Conservation (phyloP, 1,140 invertebrate species). For the Mizuhopecten yessoensis region DNA sequence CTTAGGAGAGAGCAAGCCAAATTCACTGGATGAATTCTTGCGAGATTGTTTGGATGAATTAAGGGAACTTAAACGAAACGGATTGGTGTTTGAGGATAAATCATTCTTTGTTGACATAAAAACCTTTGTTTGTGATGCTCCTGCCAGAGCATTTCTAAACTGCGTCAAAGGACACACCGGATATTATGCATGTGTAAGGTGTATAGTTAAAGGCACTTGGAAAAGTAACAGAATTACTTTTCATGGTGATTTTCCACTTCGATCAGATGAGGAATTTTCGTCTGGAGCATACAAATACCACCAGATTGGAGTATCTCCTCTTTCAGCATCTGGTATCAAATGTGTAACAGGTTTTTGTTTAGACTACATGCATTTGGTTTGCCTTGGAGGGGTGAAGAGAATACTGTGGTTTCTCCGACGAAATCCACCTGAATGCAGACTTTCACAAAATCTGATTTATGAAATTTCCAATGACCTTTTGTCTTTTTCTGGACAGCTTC, state of each 20-base stretch:
- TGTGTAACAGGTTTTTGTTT: conserved; percentile 78
- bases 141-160: conserved; percentile 80
- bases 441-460: not conserved
- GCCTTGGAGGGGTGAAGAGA: conserved; percentile 81
- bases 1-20: conserved; percentile 77
- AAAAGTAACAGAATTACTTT: conserved; percentile 64
- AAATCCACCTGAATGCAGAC: conserved; percentile 52
- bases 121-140: conserved; percentile 80
- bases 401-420: conserved; percentile 73
- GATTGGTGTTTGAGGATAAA: conserved; percentile 66
- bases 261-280: conserved; percentile 41
- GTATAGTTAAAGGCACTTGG: conserved; percentile 59
- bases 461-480: not conserved
- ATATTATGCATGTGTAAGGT: conserved; percentile 66
- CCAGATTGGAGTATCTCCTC: conserved; percentile 76
- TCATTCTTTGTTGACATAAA: conserved; percentile 59
- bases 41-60: conserved; percentile 72
- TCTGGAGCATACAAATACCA: conserved; percentile 76
- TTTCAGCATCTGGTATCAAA: conserved; percentile 69
- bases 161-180: conserved; percentile 75
- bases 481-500: conserved; percentile 46
- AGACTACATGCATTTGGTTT: conserved; percentile 83
- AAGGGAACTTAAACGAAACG: conserved; percentile 51
- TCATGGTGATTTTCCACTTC: conserved; percentile 53
- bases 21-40: conserved; percentile 68